A percentile compares a stretch with the other conserved stretches of the same genome.
These are phyloP conservation scores for Prunella strophiata DNA, from an alignment of 2,797 vertebrate genomes.

Conservation along the genomic window DNA sequence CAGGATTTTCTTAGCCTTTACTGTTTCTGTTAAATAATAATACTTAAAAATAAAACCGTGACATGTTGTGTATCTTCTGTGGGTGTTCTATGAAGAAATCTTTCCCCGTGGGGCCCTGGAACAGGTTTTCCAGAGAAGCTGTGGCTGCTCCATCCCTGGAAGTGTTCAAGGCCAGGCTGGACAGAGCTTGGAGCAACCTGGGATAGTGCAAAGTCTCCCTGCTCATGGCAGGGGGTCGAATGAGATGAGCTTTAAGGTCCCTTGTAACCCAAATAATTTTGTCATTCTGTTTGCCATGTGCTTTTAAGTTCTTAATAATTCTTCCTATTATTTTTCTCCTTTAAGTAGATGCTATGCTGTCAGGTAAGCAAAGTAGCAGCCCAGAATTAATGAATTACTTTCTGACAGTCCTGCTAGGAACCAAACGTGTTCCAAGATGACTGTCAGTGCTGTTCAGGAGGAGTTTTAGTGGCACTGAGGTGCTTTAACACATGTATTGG, in stretches of 20 bases:
- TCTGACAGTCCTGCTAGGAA: neutral
- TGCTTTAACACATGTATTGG: fast-evolving
- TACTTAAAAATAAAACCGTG: neutral
- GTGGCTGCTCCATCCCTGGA: neutral
- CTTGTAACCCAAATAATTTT: too few relatives aligned
- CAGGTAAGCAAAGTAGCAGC: neutral
- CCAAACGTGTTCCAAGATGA: neutral
- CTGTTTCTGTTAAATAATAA: too few relatives aligned
- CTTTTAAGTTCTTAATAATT: neutral
- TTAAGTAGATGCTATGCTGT: neutral
- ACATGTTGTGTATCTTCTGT: fast-evolving
- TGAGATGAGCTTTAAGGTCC: fast-evolving
- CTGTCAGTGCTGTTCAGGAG: neutral
- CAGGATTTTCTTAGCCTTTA: fast-evolving
- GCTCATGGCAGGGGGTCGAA: neutral
- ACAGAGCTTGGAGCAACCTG: fast-evolving
- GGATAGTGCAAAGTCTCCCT: fast-evolving
- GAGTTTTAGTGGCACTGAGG: neutral
- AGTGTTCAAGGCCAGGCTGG: neutral
- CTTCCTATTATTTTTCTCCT: fast-evolving
- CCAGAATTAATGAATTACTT: neutral
- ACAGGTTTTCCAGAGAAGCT: neutral
- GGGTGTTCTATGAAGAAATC: neutral
- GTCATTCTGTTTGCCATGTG: neutral
- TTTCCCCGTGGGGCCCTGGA: neutral